Conservation (phyloP, 35 echinoderm and acorn worm genomes). For the Stichopus chloronotus region DNA sequence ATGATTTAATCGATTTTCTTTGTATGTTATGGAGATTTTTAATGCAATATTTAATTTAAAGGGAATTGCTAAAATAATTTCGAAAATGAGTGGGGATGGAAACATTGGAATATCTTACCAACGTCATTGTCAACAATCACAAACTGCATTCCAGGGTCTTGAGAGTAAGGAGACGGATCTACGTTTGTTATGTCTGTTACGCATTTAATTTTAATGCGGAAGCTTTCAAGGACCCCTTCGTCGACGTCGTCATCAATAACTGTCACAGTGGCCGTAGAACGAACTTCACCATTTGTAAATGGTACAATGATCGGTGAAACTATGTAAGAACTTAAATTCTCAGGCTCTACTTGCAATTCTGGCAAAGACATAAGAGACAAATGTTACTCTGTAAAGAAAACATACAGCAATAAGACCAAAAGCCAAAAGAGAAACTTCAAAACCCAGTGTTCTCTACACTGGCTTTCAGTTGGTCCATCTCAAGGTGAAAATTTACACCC, state of each 20-base stretch:
- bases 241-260: slow-evolving; percentile 4
- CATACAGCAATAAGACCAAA: too few relatives aligned
- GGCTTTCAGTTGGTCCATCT: too few relatives aligned
- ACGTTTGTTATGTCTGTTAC: background rate
- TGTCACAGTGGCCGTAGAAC: background rate
- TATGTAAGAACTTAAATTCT: slow-evolving; percentile 9
- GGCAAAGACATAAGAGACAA: background rate
- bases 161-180: too few relatives aligned
- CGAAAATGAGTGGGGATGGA: too few relatives aligned
- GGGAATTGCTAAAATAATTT: too few relatives aligned
- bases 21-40: too few relatives aligned
- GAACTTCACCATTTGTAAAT: background rate
- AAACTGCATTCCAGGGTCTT: background rate
- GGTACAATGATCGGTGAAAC: background rate
- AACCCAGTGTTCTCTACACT: too few relatives aligned
- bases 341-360: slow-evolving; percentile 14
- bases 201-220: slow-evolving; percentile 16
- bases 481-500: too few relatives aligned
- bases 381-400: too few relatives aligned
- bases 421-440: too few relatives aligned
- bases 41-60: too few relatives aligned
- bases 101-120: background rate
- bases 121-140: slow-evolving; percentile 6
- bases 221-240: background rate
- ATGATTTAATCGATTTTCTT: too few relatives aligned